Base-by-base conservation (phyloP, 2,113 vertebrate species). In the Ellobius talpinus region DNA sequence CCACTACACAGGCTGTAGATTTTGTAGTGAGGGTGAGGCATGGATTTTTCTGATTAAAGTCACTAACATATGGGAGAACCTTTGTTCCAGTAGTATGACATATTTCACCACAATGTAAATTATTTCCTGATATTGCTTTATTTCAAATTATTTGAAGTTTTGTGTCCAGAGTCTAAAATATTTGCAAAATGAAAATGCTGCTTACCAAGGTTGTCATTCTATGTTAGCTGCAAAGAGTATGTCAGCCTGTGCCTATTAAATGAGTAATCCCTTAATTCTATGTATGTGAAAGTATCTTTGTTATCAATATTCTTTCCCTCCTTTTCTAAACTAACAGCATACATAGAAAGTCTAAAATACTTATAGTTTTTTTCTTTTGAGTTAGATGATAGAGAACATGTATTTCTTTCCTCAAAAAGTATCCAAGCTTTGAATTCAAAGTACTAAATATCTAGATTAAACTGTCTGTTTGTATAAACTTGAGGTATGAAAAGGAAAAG, bases 371-470 rank as follows among this genome's bases (percentile, higher is more conserved):
- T 74, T 17, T 94, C 61, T 97, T 96, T 96, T 96, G 76, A 91
- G 72, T 87, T 33, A 92, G 76, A 97, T 95, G 72, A 86, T 92
- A 96, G 81, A 89, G 96, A 96, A 84, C 55, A 91, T 81, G 47
- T 70, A 94, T 93, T 92, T 90, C 36, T 91, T 94, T 92, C 77
- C 91, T 87, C 50, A n/a, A 91, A 91, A 50, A n/a, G 42, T 97
- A 90, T 85, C 74, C 78, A 94, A 81, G 63, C 42, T 95, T 96
- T 96, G 94, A 95, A 95, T 94, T 96, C 91, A 95, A 97, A 86
- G 81, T 61, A 95, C 97, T 97, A 93, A 39, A 96, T n/a, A 79
- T 89, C 29, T 93, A 77, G 87, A 94, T 96, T 97, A 97, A 90
- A 96, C 89, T 91, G 73, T 96, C 89, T 96, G 66, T 29, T 96